Percentiles rank a stretch among this genome's conserved stretches.
Conservation (phyloP, 1,140 invertebrate genomes). For the Drosophila mayri region DNA sequence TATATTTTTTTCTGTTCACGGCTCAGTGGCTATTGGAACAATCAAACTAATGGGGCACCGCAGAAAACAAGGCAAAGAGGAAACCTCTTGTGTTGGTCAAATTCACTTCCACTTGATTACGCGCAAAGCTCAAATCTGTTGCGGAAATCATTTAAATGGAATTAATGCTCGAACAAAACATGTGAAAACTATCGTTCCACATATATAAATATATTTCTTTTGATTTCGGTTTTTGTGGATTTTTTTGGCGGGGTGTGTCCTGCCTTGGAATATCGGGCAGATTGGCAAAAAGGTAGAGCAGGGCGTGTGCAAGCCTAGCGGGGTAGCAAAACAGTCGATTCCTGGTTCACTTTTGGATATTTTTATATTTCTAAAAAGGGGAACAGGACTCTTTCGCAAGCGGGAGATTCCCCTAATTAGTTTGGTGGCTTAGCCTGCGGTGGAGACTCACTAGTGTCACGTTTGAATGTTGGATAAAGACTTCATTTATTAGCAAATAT, state of each 20-base stretch:
- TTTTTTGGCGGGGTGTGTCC: conserved; percentile 19
- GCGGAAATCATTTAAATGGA: conserved; percentile 77
- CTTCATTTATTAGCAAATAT: not conserved
- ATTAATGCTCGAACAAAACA: conserved; percentile 83
- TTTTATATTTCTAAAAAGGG: not conserved
- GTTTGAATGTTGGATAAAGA: not conserved
- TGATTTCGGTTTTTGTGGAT: conserved; percentile 6
- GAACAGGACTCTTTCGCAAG: not conserved
- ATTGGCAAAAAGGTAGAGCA: conserved; percentile 74
- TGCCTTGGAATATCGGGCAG: conserved; percentile 27
- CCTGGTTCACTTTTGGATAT: not conserved
- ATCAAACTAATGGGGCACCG: conserved; percentile 70
- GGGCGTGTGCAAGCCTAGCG: conserved; percentile 62
- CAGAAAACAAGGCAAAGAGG: conserved; percentile 33
- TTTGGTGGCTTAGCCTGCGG: conserved; percentile 17
- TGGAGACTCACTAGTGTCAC: conserved; percentile 2
- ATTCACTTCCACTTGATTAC: conserved; percentile 80
- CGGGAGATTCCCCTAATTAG: conserved; percentile 35
- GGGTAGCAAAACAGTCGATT: conserved; percentile 36
- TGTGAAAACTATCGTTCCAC: conserved; percentile 72
- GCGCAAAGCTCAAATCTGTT: conserved; percentile 66
- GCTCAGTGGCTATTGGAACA: conserved; percentile 71
- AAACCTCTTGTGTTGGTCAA: conserved; percentile 81
- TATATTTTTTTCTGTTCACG: conserved; percentile 39
- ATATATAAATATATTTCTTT: conserved; percentile 15